Evolutionary conservation across 2,797 vertebrate species (phyloP).

Genomic region (Chaenodraco wilsoni): DNA sequence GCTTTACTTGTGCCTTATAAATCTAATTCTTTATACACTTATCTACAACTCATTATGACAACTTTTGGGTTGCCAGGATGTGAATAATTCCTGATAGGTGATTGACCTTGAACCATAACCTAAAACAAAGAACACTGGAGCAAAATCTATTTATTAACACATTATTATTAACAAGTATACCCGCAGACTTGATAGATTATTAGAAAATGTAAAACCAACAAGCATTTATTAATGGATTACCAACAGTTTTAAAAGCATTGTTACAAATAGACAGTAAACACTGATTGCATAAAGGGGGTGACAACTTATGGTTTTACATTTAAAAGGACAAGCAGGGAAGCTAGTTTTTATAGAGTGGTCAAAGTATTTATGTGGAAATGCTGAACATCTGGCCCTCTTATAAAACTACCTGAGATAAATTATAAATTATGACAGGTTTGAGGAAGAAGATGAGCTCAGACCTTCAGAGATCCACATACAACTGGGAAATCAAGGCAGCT

Average conservation of each 20-base stretch:
- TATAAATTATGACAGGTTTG: conserved; percentile 26
- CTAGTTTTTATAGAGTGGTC: background rate
- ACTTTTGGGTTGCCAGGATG: conserved; percentile 8
- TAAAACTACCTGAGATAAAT: conserved; percentile 34
- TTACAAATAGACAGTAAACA: background rate
- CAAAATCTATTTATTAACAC: background rate
- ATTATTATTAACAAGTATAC: background rate
- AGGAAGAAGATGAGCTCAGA: conserved; percentile 13
- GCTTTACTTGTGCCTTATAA: background rate
- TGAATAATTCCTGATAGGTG: background rate
- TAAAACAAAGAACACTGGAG: background rate
- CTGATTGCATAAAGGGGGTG: background rate
- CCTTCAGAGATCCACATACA: conserved; percentile 39
- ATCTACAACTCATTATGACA: background rate
- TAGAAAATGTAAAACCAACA: background rate
- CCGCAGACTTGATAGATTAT: background rate
- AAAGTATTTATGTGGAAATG: background rate
- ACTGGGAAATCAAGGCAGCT: conserved; percentile 60
- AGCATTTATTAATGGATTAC: background rate
- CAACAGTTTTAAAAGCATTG: background rate
- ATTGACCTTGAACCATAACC: background rate
- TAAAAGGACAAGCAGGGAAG: background rate
- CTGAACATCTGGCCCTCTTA: conserved; percentile 36
- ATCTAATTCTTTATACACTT: background rate
- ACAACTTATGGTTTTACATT: background rate